Evolutionary conservation across 1,140 invertebrate genomes (phyloP), one percentile per base, ranked within the genome.

Genomic region (Caenorhabditis inopinata): DNA sequence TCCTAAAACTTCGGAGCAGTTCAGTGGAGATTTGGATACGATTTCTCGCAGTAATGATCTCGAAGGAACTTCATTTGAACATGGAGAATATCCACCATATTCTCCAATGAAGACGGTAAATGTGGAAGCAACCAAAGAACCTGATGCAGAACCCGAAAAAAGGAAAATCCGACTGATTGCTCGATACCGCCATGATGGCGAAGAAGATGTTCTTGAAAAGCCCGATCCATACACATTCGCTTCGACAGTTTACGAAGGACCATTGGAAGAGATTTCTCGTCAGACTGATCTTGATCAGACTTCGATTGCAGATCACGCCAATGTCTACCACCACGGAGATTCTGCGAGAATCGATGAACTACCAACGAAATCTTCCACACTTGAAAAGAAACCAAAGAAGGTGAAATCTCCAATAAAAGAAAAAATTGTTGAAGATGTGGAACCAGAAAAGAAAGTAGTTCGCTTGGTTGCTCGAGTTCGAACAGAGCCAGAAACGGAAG

Each of bases 171-270:
- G 46, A 45, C 45, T 47, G 0, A 48, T 51, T 27, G 74, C 45
- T 45, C 18, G 74, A 5, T 45, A 3, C 0, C 7, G 74, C 5
- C 79, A 81, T 25, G 79, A 81, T 53, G 74, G 81, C 58, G 53
- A 78, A 16, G 42, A 84, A 35, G 87, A 84, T 80, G 86, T 84
- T 85, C 82, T 84, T 83, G 80, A 85, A 46, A 80, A 81, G 47
- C 74, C 45, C 46, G 45, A 47, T 1, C 0, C 3, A 1, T 75
- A 75, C 11, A 2, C 2, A 29, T 27, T 48, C 21, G 12, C 45
- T 21, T 2, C 45, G 7, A 35, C 76, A 35, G 18, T 51, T 3
- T 78, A 53, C 23, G 73, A 80, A 14, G 79, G 79, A 48, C 68
- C 79, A 21, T 53, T 80, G 12, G 42, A 75, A 18, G 23, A 53